Evolutionary conservation across 2,113 vertebrate genomes (phyloP).

Genomic region (Zosterops lateralis): DNA sequence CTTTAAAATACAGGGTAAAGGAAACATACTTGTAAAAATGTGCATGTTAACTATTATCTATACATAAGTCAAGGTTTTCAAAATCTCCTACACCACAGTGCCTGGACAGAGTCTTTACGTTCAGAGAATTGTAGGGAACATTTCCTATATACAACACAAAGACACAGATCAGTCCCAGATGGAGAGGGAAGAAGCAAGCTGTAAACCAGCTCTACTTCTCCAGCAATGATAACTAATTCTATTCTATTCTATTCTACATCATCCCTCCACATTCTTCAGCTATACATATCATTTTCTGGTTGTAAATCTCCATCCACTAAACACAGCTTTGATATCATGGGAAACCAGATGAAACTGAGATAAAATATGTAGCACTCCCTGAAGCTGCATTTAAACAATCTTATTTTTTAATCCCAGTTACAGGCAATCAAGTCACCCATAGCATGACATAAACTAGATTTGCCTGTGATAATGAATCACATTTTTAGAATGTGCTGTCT

Average conservation of each 20-base stretch:
- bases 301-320: slow-evolving; percentile 46
- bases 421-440: background rate
- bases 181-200: slow-evolving; percentile 22
- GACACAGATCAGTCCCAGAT: slow-evolving; percentile 43
- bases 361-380: slow-evolving; percentile 31
- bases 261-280: slow-evolving; percentile 35
- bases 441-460: background rate
- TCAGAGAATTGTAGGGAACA: slow-evolving; percentile 25
- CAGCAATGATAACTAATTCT: slow-evolving; percentile 39
- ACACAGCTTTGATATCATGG: slow-evolving; percentile 52
- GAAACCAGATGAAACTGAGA: slow-evolving; percentile 53
- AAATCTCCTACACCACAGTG: background rate
- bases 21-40: background rate
- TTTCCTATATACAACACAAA: slow-evolving; percentile 21
- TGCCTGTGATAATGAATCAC: background rate
- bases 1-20: background rate
- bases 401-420: background rate
- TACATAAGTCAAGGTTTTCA: background rate
- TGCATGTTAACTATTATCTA: background rate
- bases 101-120: background rate
- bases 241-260: slow-evolving; percentile 1
- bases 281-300: slow-evolving; percentile 35
- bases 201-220: slow-evolving; percentile 44
- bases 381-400: slow-evolving; percentile 30
- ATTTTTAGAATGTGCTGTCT: background rate